Conservation (phyloP, 2,797 vertebrate species). For the Heteromormyrus szaboi region DNA sequence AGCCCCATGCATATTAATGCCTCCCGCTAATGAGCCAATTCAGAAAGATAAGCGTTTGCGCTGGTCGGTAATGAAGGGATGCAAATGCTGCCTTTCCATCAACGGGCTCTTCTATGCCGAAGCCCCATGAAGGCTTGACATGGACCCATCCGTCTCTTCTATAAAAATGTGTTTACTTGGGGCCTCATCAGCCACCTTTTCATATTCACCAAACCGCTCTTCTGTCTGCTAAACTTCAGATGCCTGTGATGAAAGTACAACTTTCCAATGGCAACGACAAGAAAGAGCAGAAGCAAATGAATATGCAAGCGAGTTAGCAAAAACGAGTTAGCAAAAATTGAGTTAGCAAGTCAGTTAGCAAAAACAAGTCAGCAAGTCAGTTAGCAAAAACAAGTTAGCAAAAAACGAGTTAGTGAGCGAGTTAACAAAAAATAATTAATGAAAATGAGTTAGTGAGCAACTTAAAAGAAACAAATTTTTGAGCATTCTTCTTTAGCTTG, state of each 20-base stretch:
- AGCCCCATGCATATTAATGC: constrained; percentile 59
- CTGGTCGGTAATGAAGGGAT: constrained; percentile 58
- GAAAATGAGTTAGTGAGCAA: not conserved
- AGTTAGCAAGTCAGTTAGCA: not conserved
- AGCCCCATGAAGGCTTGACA: constrained; percentile 1
- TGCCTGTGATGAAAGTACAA: not conserved
- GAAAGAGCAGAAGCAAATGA: not conserved
- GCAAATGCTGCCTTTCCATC: constrained; percentile 46
- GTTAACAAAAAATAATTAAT: not conserved
- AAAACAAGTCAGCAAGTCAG: not conserved
- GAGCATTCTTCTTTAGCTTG: not conserved
- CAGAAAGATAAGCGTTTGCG: constrained; percentile 57
- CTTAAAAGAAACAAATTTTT: not conserved
- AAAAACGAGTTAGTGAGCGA: not conserved
- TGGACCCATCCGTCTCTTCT: not conserved
- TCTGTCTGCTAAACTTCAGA: constrained; percentile 2
- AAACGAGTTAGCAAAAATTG: not conserved
- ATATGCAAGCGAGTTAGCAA: not conserved
- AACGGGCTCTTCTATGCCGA: constrained; percentile 23
- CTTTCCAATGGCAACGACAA: not conserved
- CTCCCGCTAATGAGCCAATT: constrained; percentile 61
- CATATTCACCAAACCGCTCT: not conserved
- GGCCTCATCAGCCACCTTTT: not conserved
- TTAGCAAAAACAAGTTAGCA: not conserved
- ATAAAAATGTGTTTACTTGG: not conserved